phyloP scores from a whole-genome alignment of 37 sponge, comb jelly and placozoan species.

The Crambe crambe region DNA sequence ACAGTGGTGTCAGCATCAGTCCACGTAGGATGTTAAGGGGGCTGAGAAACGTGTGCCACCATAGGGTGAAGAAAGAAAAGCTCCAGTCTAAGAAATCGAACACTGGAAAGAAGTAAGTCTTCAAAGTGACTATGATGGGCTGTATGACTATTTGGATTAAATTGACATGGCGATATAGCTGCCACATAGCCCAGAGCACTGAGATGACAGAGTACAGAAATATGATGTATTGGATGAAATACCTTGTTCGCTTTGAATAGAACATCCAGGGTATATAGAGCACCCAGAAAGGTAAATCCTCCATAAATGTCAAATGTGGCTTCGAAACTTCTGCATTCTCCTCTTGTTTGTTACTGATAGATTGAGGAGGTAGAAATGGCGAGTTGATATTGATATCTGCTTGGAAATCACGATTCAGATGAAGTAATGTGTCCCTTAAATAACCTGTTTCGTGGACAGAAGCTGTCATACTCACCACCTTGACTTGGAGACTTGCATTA shows the following conservation, averaged over 20 bases:
- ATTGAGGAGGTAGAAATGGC: neutral
- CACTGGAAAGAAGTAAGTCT: slow-evolving; percentile 36
- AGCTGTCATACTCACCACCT: slow-evolving; percentile 40
- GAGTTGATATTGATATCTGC: slow-evolving; percentile 2
- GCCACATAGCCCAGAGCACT: slow-evolving; percentile 88
- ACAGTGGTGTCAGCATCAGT: slow-evolving; percentile 23
- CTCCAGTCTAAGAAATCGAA: slow-evolving; percentile 40
- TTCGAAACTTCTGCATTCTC: neutral
- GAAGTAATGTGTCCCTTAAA: slow-evolving; percentile 59
- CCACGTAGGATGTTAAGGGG: slow-evolving; percentile 61
- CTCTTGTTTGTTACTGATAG: neutral
- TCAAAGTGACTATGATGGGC: slow-evolving; percentile 54
- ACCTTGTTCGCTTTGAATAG: slow-evolving; percentile 60
- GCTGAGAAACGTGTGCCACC: slow-evolving; percentile 54
- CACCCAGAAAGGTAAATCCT: slow-evolving; percentile 73
- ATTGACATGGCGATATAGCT: slow-evolving; percentile 81
- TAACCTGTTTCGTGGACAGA: slow-evolving; percentile 59
- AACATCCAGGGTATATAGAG: slow-evolving; percentile 76
- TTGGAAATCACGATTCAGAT: slow-evolving; percentile 16
- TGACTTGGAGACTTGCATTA: slow-evolving; percentile 5
- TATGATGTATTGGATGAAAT: slow-evolving; percentile 45
- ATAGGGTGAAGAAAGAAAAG: slow-evolving; percentile 49
- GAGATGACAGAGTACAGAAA: slow-evolving; percentile 66
- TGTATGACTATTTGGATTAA: slow-evolving; percentile 62
- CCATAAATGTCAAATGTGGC: slow-evolving; percentile 31